phyloP scores from a whole-genome alignment of 2,113 vertebrate species.

The Oceanodroma tethys region DNA sequence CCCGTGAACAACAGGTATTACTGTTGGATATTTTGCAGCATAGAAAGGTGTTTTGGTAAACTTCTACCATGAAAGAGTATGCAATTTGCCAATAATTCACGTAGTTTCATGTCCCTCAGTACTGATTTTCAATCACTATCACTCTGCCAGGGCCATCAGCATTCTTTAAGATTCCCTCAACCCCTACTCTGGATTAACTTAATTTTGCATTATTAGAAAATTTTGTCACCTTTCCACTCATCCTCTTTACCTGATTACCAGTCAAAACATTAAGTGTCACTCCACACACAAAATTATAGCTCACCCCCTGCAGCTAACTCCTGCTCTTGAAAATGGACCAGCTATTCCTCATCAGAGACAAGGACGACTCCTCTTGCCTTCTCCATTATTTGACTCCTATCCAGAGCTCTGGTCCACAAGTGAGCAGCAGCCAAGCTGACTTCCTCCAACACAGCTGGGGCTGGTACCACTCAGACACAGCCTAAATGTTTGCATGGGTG shows the following conservation, averaged over 20 bases:
- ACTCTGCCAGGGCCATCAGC: neutral
- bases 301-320: neutral
- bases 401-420: neutral
- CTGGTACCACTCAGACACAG: neutral
- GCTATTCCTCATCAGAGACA: neutral
- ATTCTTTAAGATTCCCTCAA: neutral
- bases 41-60: neutral
- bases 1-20: neutral
- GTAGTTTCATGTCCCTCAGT: neutral
- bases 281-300: neutral
- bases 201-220: neutral
- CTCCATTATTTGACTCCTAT: neutral
- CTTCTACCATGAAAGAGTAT: neutral
- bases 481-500: neutral
- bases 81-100: neutral
- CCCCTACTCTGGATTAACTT: neutral
- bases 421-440: neutral
- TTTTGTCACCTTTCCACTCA: neutral
- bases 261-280: neutral
- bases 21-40: neutral
- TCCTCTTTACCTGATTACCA: neutral
- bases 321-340: neutral
- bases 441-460: neutral
- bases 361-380: neutral
- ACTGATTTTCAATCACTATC: neutral